Evolutionary conservation across 2,797 vertebrate genomes (phyloP), one percentile per base, ranked within the genome.

Genomic region (Chaenodraco wilsoni): DNA sequence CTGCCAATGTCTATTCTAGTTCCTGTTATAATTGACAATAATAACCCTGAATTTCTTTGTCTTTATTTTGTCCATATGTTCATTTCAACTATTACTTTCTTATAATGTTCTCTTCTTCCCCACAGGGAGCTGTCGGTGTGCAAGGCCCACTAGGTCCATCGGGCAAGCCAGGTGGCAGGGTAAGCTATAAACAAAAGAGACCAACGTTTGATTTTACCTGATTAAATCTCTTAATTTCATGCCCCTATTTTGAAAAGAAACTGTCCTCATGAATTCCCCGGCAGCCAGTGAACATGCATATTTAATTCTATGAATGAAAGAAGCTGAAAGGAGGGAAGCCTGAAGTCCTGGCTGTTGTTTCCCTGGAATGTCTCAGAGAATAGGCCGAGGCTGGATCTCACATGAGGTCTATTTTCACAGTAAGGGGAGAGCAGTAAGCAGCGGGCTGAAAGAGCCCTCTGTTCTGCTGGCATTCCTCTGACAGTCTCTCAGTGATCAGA

Each of bases 81-180:
- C 5, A 45, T 27, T 57, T 62, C 13, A 17, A 74, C 12, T 19
- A 57, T 13, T 12, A 72, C 10, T 19, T 73, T 56, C 33, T 77
- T 40, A 16, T 81, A 3, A 76, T 82, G 57, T 67, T 12, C 33
- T 70, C 23, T 59, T 50, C 37, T 60, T 60, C 6, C 37, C 10
- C 17, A 41, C 78, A 99, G 98, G 98, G 98, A 86, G 91, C 93
- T 65, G 77, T 94, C 83, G 98, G 98, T 54, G 92, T 93, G 70
- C 78, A 74, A 69, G 98, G 98, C 65, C 96, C 95, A 41, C 1
- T 10, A 0, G 98, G 98, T 74, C 90, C 97, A 65, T 87, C 93
- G 44, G 98, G 98, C 33, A 93, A 94, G 78, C 95, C 92, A 86
- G 98, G 98, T 72, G 94, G 95, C 89, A 94, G 91, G 95, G 98